Evolutionary conservation across 2,888 invertebrate genomes (phyloP).

Genomic region (Coecobrya sp.): DNA sequence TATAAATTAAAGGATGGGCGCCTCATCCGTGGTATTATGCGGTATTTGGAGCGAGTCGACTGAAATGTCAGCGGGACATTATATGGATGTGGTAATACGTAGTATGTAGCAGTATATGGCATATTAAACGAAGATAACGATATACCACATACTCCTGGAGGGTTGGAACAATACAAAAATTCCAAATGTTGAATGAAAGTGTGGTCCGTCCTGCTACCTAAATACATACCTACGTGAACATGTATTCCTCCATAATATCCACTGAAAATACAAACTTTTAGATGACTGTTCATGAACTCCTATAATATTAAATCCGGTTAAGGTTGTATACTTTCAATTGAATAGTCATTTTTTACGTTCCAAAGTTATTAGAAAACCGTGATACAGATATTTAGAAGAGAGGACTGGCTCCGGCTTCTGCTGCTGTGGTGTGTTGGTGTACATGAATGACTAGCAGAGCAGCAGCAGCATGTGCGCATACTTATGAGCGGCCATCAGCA

Average conservation of each 20-base stretch:
- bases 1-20: slow-evolving; percentile 62
- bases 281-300: slow-evolving; percentile 33
- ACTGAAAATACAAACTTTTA: background rate
- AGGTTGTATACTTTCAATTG: slow-evolving; percentile 14
- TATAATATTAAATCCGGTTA: slow-evolving; percentile 18
- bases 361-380: slow-evolving; percentile 61
- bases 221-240: background rate
- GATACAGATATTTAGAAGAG: slow-evolving; percentile 72
- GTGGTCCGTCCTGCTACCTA: background rate
- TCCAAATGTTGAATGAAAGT: slow-evolving; percentile 45
- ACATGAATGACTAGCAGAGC: slow-evolving; percentile 71
- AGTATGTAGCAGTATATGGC: background rate
- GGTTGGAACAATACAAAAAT: slow-evolving; percentile 58
- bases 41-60: slow-evolving; percentile 70
- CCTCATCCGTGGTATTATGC: slow-evolving; percentile 35
- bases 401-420: slow-evolving; percentile 67
- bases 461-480: slow-evolving; percentile 75
- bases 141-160: slow-evolving; percentile 36
- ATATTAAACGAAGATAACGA: background rate
- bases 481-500: slow-evolving; percentile 74
- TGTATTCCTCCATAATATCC: background rate
- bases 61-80: slow-evolving; percentile 75
- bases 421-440: slow-evolving; percentile 44
- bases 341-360: slow-evolving; percentile 18
- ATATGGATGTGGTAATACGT: background rate